Evolutionary conservation across 2,797 vertebrate genomes (phyloP).

Genomic region (Toxotes lorentzi): DNA sequence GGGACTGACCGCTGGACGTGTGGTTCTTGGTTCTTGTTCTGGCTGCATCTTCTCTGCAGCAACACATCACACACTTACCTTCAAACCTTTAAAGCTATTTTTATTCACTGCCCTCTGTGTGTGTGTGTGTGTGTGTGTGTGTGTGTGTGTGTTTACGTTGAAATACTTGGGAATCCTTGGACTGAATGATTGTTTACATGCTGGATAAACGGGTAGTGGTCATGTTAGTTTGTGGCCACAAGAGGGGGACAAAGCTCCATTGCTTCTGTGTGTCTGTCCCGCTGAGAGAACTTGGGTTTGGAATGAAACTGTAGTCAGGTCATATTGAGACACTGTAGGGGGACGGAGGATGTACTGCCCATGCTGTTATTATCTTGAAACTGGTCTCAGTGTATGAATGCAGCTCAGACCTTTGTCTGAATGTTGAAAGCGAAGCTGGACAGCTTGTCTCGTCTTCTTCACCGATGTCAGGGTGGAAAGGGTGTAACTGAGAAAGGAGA

Average conservation of each 20-base stretch:
- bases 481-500: neutral
- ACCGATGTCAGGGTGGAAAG: neutral
- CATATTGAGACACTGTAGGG: neutral
- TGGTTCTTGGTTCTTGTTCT: no score
- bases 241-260: slow-evolving; percentile 62
- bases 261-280: neutral
- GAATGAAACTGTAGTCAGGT: no score
- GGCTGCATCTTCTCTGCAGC: neutral
- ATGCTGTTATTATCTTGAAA: neutral
- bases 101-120: neutral
- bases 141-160: neutral
- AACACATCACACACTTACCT: slow-evolving; percentile 11
- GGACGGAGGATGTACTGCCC: neutral
- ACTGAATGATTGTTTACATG: neutral
- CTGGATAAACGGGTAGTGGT: neutral
- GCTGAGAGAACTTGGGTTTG: neutral
- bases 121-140: neutral
- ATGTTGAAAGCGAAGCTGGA: neutral
- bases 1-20: neutral
- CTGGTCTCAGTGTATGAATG: neutral
- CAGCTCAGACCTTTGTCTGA: neutral
- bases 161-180: neutral
- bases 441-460: neutral
- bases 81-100: neutral
- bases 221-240: slow-evolving; percentile 36